Conservation (phyloP, 2,888 invertebrate genomes). For the Theretra japonica region DNA sequence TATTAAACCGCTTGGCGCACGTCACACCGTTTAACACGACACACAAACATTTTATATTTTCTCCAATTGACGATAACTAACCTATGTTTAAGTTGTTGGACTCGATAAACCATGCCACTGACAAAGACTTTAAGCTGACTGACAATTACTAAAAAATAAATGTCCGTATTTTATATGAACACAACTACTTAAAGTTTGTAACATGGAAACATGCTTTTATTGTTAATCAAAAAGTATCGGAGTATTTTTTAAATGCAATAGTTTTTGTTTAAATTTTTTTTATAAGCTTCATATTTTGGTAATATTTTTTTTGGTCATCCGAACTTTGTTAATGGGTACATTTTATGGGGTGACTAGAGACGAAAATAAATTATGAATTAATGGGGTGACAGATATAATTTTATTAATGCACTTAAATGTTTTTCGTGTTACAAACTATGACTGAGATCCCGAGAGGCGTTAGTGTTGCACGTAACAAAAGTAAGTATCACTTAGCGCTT, state of each 20-base stretch:
- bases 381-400: no score
- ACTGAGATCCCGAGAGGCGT: not conserved
- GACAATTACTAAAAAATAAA: not conserved
- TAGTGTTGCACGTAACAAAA: not conserved
- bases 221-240: not conserved
- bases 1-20: not conserved
- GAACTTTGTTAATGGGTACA: no score
- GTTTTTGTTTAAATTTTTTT: no score
- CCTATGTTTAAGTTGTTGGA: not conserved
- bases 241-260: not conserved
- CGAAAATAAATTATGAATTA: no score
- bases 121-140: not conserved
- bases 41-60: no score
- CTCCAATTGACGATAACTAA: not conserved
- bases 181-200: not conserved
- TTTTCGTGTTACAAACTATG: not conserved
- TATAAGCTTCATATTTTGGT: no score
- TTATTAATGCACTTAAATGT: no score
- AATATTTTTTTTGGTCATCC: no score
- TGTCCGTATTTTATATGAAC: not conserved
- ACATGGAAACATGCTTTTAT: not conserved
- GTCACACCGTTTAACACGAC: not conserved
- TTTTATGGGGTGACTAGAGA: no score
- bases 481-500: constrained; percentile 3
- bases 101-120: not conserved